Conservation (phyloP, 2,797 vertebrate species). For the Pseudomugil gertrudae region DNA sequence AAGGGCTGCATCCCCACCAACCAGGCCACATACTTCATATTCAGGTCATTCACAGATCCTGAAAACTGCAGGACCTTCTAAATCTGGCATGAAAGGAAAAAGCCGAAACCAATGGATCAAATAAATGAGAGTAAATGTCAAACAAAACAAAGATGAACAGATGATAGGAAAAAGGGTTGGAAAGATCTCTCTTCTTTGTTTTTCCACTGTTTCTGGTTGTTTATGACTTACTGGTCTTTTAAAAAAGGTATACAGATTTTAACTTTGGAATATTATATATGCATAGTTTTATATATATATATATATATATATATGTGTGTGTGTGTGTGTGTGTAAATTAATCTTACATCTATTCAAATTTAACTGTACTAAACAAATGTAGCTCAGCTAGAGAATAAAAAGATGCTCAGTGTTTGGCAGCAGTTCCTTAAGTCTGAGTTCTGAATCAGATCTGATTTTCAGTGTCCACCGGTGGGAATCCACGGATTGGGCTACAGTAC, state of each 20-base stretch:
- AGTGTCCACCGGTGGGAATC: slow-evolving; percentile 1
- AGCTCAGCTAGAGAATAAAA: not conserved
- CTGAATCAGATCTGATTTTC: not conserved
- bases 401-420: not conserved
- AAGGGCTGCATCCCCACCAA: slow-evolving; percentile 76
- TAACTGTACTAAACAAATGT: no score
- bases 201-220: no score
- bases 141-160: not conserved
- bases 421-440: not conserved
- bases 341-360: no score
- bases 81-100: slow-evolving; percentile 39
- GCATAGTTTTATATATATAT: no score
- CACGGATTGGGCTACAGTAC: not conserved
- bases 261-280: no score
- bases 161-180: no score
- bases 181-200: no score
- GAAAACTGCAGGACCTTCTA: slow-evolving; percentile 46
- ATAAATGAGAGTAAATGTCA: not conserved
- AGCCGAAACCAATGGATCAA: slow-evolving; percentile 3
- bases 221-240: no score
- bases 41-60: slow-evolving; percentile 53
- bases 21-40: slow-evolving; percentile 49
- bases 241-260: no score
- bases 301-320: no score
- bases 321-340: no score